phyloP scores from a whole-genome alignment of 2,113 vertebrate species.

The Cnemophilus loriae region DNA sequence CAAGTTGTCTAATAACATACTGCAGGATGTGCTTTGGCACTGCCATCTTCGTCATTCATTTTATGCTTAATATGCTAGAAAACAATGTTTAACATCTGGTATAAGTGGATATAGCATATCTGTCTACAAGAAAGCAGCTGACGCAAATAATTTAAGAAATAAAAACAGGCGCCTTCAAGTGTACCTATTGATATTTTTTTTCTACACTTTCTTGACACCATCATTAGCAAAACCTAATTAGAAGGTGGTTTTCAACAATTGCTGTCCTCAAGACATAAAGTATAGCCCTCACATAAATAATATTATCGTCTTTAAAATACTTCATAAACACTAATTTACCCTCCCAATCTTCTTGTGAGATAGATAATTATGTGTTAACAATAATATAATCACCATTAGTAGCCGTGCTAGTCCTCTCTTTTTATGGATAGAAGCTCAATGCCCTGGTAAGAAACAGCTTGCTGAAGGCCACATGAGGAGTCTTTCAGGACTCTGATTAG shows the following conservation, averaged over 20 bases:
- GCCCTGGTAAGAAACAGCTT: constrained; percentile 7
- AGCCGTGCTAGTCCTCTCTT: not conserved
- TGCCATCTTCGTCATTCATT: not conserved
- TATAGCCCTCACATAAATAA: not conserved
- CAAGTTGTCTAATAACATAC: not conserved
- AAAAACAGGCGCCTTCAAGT: not conserved
- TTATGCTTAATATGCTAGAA: not conserved
- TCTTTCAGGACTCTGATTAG: not conserved
- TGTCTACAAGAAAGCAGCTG: not conserved
- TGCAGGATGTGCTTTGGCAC: not conserved
- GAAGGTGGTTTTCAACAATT: not conserved
- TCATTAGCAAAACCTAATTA: constrained; percentile 36
- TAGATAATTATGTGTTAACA: constrained; percentile 32
- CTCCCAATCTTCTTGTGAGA: constrained; percentile 5
- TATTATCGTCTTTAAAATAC: constrained; percentile 6
- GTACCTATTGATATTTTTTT: not conserved
- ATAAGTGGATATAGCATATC: not conserved
- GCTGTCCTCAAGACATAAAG: not conserved
- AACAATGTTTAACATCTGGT: not conserved
- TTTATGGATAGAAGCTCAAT: not conserved
- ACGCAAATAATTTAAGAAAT: not conserved
- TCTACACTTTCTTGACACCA: not conserved
- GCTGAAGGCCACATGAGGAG: not conserved
- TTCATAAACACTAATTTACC: constrained; percentile 27
- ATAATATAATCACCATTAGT: constrained; percentile 2